Percentiles rank a stretch among this genome's conserved stretches.
Evolutionary conservation across 1,140 invertebrate species (phyloP).

Genomic region (Stratiolaelaps scimitus): DNA sequence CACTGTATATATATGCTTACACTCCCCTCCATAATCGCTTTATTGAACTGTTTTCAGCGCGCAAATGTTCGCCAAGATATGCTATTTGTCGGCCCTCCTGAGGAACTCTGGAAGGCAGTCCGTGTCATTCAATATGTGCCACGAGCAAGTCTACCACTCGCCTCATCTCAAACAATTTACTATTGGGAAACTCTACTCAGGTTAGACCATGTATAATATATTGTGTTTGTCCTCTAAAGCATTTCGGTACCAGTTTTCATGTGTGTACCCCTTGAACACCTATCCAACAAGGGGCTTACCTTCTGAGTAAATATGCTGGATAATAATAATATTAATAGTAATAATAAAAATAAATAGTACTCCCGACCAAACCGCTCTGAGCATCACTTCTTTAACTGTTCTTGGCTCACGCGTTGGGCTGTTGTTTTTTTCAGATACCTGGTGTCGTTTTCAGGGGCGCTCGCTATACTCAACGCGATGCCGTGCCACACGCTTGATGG

Average conservation of each 20-base stretch:
- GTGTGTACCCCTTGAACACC: too few species aligned
- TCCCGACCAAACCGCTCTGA: too few species aligned
- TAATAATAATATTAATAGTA: too few species aligned
- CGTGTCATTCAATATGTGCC: slow-evolving; percentile 5
- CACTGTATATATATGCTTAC: too few species aligned
- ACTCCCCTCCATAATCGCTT: too few species aligned
- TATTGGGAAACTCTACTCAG: slow-evolving; percentile 18
- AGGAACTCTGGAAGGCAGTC: slow-evolving; percentile 17
- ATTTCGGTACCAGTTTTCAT: too few species aligned
- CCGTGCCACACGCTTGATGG: slow-evolving; percentile 88
- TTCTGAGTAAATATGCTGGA: too few species aligned
- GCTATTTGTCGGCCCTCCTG: slow-evolving; percentile 9
- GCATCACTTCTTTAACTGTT: too few species aligned
- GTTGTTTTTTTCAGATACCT: slow-evolving; percentile 47
- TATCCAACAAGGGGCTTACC: too few species aligned
- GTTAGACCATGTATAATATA: too few species aligned
- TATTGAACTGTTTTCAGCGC: background rate
- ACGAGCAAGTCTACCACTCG: background rate
- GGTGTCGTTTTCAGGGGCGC: slow-evolving; percentile 73
- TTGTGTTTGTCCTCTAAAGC: too few species aligned
- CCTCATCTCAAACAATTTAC: background rate
- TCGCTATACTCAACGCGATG: slow-evolving; percentile 78
- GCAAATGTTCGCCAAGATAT: slow-evolving; percentile 25
- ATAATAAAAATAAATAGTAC: too few species aligned
- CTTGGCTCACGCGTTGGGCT: slow-evolving; percentile 31